phyloP scores from a whole-genome alignment of 2,113 vertebrate genomes.

The Vidua macroura region DNA sequence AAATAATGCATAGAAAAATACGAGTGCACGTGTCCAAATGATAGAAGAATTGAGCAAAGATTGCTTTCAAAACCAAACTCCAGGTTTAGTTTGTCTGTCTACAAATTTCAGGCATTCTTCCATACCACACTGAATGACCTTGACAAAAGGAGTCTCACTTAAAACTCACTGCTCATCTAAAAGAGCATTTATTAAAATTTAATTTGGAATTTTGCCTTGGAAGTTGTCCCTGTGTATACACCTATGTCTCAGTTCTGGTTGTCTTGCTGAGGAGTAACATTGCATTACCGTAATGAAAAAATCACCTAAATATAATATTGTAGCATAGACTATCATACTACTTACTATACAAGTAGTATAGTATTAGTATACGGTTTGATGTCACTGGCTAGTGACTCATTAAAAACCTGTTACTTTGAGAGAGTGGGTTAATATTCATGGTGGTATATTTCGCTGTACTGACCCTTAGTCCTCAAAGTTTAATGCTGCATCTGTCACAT shows the following conservation, averaged over 20 bases:
- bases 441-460: neutral
- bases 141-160: neutral
- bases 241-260: neutral
- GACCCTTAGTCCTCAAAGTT: slow-evolving; percentile 23
- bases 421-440: slow-evolving; percentile 11
- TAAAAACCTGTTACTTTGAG: neutral
- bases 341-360: neutral
- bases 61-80: neutral
- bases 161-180: neutral
- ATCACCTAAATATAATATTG: neutral
- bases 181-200: neutral
- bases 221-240: neutral
- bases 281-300: neutral
- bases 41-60: neutral
- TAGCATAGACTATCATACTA: neutral
- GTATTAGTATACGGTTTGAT: neutral
- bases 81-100: neutral
- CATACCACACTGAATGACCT: neutral
- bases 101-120: neutral
- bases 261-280: neutral
- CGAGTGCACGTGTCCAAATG: neutral
- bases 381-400: neutral
- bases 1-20: neutral
- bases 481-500: neutral
- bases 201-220: neutral